Conservation (phyloP, 1,140 invertebrate species). For the Antheraea mylitta region DNA sequence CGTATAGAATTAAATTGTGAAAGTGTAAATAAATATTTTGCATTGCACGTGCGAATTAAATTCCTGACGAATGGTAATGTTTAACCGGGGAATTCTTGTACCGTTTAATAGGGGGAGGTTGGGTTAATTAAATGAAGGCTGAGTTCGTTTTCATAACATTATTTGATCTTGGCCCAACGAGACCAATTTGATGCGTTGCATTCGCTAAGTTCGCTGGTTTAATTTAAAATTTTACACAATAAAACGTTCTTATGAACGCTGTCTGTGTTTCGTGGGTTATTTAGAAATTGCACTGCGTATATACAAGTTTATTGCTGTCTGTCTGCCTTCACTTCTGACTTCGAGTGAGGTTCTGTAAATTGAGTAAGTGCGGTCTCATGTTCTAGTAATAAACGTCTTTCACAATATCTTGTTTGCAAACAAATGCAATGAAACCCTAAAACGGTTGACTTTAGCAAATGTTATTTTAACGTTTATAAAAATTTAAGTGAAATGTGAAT, state of each 20-base stretch:
- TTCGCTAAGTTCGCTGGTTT: constrained; percentile 48
- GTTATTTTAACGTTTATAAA: no score
- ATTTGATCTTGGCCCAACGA: constrained; percentile 67
- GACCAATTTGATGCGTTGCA: constrained; percentile 54
- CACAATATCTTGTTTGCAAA: constrained; percentile 8
- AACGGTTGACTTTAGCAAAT: no score
- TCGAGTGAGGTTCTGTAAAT: constrained; percentile 37
- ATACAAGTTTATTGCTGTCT: constrained; percentile 58
- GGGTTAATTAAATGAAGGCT: constrained; percentile 73
- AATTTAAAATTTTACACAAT: constrained; percentile 52
- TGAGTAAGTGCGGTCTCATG: constrained; percentile 50
- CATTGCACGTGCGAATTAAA: constrained; percentile 60
- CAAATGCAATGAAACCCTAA: neutral
- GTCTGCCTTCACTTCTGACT: constrained; percentile 49
- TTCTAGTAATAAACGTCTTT: constrained; percentile 34
- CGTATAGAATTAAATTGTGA: constrained; percentile 50
- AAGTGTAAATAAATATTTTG: constrained; percentile 68
- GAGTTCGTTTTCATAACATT: constrained; percentile 72
- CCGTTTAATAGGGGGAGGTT: constrained; percentile 65
- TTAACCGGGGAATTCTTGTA: constrained; percentile 73
- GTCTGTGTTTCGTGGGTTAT: constrained; percentile 30
- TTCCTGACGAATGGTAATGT: constrained; percentile 73
- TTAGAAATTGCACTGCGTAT: constrained; percentile 47
- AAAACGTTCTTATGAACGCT: constrained; percentile 29
- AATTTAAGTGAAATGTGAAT: no score